Percentiles rank a stretch among this genome's conserved stretches.
These are phyloP conservation scores for Steinernema khuongi DNA, from an alignment of 1,140 invertebrate species.

Conservation along the genomic window DNA sequence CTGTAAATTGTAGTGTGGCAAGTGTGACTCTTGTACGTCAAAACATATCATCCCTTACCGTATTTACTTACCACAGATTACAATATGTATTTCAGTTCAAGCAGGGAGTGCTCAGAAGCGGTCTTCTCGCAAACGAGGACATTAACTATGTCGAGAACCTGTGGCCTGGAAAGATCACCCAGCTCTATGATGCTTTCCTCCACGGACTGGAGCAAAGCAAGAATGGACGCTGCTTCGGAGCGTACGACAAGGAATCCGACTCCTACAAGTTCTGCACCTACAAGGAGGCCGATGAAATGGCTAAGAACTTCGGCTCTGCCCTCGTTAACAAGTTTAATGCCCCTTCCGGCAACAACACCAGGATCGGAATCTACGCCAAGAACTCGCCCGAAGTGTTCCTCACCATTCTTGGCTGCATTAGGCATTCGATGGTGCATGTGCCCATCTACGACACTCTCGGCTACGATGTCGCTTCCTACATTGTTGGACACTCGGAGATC, in stretches of 20 bases:
- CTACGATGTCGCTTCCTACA: not conserved
- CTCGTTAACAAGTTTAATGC: not conserved
- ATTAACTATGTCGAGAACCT: not conserved
- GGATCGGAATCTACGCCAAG: slow-evolving; percentile 12
- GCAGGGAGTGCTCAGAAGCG: not conserved
- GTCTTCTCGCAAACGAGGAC: not conserved
- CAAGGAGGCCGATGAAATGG: not conserved
- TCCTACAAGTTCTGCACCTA: not conserved
- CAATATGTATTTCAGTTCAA: not conserved
- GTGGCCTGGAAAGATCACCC: not conserved
- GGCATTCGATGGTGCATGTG: not conserved
- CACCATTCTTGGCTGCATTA: not conserved
- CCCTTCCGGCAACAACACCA: not conserved
- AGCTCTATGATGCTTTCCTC: not conserved
- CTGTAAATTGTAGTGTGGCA: too few relatives aligned
- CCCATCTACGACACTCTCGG: not conserved
- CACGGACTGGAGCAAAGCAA: not conserved
- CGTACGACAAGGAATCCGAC: not conserved
- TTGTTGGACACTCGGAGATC: not conserved
- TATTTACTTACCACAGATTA: not conserved
- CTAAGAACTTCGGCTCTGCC: not conserved
- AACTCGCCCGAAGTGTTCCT: slow-evolving; percentile 4
- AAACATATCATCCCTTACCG: not conserved
- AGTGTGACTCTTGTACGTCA: not conserved
- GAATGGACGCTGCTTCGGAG: not conserved